Base-by-base conservation (phyloP, 2,113 vertebrate genomes). In the Pelusios castaneus region DNA sequence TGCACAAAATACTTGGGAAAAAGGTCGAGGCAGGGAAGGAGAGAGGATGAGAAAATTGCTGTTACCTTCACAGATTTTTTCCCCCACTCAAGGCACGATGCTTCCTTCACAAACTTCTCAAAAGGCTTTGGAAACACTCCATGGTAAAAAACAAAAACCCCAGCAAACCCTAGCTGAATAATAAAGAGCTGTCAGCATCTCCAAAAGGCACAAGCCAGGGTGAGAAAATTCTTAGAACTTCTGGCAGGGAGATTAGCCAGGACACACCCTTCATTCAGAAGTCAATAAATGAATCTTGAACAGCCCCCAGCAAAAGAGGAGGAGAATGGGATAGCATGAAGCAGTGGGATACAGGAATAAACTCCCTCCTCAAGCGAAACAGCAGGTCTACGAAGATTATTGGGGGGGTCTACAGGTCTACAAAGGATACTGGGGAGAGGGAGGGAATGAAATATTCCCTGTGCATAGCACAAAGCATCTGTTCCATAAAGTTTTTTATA, bases 191-290 rank as follows among this genome's bases (percentile, higher is more conserved):
- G 41, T 38, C 21, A 93, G 52, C 2, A 55, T 89, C 94, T 91
- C 60, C 79, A 78, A 51, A 13, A 87, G 31, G 47, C 73, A 45
- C 22, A 38, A 43, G 25, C 22, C 31, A 93, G n/a, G 63, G 4
- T 0, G 2, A 95, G 86, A n/a, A 85, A 52, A 58, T 88, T 43
- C 79, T 38, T 75, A 58, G n/a, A 93, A 70, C 27, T 49, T 60
- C n/a, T 43, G 78, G 78, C 0, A 0, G 11, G 6, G 29, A 43
- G 34, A 17, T 78, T 11, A 93, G 45, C 41, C 54, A 80, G 19
- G 10, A 82, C 1, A 0, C 16, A 75, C 34, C 60, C 88, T 92
- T 81, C 47, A 27, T 83, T 87, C 70, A 90, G 54, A 96, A 93
- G 85, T 2, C 91, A 83, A 88, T 86, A 88, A 86, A 92, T 0